phyloP scores from a whole-genome alignment of 2,797 vertebrate species.

The Smutsia temminckii region DNA sequence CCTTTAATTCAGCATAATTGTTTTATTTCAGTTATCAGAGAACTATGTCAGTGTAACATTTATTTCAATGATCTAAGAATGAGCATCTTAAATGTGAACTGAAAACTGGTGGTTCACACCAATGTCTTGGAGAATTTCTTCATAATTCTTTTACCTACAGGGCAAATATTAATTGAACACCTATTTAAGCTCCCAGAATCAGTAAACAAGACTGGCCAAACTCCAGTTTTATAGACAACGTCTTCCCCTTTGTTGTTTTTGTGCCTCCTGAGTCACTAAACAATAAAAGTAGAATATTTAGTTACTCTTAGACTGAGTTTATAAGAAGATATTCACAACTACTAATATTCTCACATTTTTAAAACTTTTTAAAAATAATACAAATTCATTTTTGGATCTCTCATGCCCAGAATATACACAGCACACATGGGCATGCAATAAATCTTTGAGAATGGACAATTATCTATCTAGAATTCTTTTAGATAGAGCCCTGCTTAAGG shows the following conservation, averaged over 20 bases:
- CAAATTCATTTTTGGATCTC: conserved; percentile 40
- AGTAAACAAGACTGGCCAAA: neutral
- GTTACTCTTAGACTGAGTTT: neutral
- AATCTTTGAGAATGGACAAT: conserved; percentile 77
- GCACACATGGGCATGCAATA: conserved; percentile 37
- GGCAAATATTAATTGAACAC: neutral
- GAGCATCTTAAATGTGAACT: too few relatives aligned
- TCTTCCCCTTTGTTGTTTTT: neutral
- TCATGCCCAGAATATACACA: neutral
- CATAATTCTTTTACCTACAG: neutral
- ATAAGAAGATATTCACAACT: conserved; percentile 14
- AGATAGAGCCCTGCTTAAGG: neutral
- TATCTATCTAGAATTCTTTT: conserved; percentile 53
- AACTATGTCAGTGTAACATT: neutral
- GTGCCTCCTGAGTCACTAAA: neutral
- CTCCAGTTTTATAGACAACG: neutral
- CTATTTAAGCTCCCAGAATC: neutral
- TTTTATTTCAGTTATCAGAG: conserved; percentile 30
- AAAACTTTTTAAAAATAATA: conserved; percentile 53
- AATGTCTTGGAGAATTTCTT: too few relatives aligned
- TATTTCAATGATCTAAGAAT: too few relatives aligned
- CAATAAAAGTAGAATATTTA: conserved; percentile 9
- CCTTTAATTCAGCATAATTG: neutral
- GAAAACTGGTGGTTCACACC: too few relatives aligned
- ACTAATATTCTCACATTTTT: neutral